Evolutionary conservation across 2,113 vertebrate genomes (phyloP), one percentile per base, ranked within the genome.

Genomic region (Gobiocypris rarus): DNA sequence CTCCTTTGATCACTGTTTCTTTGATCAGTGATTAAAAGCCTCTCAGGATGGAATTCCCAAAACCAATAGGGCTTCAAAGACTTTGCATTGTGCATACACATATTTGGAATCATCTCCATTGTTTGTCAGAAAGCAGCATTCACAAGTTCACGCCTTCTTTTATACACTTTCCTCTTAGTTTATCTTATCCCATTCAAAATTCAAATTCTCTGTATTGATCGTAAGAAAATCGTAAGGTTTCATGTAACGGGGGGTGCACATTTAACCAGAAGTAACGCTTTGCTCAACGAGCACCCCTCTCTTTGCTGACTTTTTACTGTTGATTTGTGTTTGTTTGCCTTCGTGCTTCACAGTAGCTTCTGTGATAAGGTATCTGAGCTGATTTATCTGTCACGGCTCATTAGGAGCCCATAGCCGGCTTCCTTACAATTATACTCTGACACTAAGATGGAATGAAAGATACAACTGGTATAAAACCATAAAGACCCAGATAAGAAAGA

Each of bases 301-400:
- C 5, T 50, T 65, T 85, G 34, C 77, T 22, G 80, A 67, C 69
- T 31, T 86, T 76, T 85, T 61, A 87, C 76, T 89, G 54, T 86
- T 74, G 48, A 15, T 77, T 52, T 73, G 74, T 85, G 61, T 87
- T 65, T 83, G 87, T 92, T 92, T 91, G 86, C 88, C 87, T 82
- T 89, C 70, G 59, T 86, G 77, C 87, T 89, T 75, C 84, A 88
- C 93, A 88, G 94, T 92, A 94, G 94, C 89, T 43, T 69, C 41
- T 63, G 41, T 87, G 92, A 94, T 94, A 93, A 91, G 86, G 8
- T 92, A 93, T 93, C 91, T 89, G 65, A 41, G 65, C 79, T 48
- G 85, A 87, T 88, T 92, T 92, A 93, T 94, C 92, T 86, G 86
- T 89, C 86, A 88, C 86, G 87, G 83, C 92, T 94, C 92, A 91